Conservation (phyloP, 2,797 vertebrate species). For the Aphelocoma californica region DNA sequence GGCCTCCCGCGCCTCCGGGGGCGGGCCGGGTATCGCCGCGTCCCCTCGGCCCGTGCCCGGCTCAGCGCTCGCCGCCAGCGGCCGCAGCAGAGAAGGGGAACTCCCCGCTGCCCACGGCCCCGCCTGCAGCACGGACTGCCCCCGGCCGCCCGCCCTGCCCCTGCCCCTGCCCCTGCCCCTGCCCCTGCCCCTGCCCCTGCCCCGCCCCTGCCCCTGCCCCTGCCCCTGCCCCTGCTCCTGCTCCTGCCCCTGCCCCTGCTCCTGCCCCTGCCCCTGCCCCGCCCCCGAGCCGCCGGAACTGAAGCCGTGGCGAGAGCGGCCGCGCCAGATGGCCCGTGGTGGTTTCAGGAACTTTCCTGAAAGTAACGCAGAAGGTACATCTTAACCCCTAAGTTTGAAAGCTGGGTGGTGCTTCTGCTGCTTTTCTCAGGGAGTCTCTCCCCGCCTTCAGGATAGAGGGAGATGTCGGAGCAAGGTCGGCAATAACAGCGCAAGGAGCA, state of each 20-base stretch:
- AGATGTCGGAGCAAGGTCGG: not conserved
- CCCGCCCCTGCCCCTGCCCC: no score
- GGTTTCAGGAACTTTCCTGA: not conserved
- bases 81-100: not conserved
- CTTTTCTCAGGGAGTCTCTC: not conserved
- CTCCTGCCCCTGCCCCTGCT: no score
- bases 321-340: fast-evolving
- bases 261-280: not conserved
- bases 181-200: no score
- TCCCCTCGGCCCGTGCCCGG: fast-evolving
- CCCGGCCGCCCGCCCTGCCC: not conserved
- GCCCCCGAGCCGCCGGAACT: fast-evolving
- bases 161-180: no score
- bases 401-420: not conserved
- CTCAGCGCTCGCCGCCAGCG: fast-evolving
- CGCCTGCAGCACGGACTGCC: not conserved
- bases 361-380: not conserved
- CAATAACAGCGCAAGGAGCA: no score
- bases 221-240: no score
- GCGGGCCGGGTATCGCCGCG: no score
- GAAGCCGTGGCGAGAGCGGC: fast-evolving
- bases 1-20: not conserved
- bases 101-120: not conserved
- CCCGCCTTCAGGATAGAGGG: fast-evolving
- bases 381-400: not conserved